Percentiles rank a stretch among this genome's conserved stretches.
phyloP scores from a whole-genome alignment of 2,888 invertebrate species.

The Amphiduros pacificus region DNA sequence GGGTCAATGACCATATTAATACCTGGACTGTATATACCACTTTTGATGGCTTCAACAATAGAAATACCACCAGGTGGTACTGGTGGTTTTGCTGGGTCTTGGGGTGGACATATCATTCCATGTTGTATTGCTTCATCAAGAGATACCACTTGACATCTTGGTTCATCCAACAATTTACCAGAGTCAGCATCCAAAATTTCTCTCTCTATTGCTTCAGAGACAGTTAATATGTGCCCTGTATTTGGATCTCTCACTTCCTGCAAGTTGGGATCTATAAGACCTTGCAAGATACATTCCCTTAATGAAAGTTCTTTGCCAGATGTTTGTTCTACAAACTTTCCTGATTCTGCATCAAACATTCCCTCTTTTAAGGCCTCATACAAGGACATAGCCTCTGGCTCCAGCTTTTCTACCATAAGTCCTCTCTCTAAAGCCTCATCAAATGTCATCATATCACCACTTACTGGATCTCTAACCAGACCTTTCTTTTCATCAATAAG shows the following conservation, averaged over 20 bases:
- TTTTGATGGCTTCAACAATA: constrained; percentile 69
- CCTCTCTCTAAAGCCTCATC: too few species aligned
- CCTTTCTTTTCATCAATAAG: constrained; percentile 43
- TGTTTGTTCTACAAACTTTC: constrained; percentile 59
- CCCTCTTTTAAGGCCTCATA: constrained; percentile 43
- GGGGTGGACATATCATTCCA: constrained; percentile 33
- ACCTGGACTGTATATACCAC: constrained; percentile 68
- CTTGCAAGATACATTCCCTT: constrained; percentile 70
- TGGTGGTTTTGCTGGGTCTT: background rate
- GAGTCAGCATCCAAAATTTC: constrained; percentile 34
- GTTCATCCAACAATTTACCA: constrained; percentile 24
- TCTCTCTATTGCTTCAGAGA: constrained; percentile 84
- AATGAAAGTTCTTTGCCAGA: constrained; percentile 52
- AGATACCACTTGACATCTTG: constrained; percentile 33
- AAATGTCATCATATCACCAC: background rate
- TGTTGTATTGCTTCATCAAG: constrained; percentile 37
- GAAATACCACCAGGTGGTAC: background rate
- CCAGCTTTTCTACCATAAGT: background rate
- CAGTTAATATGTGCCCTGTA: constrained; percentile 72
- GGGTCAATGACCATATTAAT: constrained; percentile 63
- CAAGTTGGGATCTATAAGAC: constrained; percentile 70
- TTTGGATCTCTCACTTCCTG: constrained; percentile 64
- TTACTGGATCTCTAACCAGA: constrained; percentile 64
- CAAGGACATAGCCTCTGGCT: constrained; percentile 27
- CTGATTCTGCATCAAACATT: constrained; percentile 59